phyloP scores from a whole-genome alignment of 2,113 vertebrate species.

The Gorsachius goisagi region DNA sequence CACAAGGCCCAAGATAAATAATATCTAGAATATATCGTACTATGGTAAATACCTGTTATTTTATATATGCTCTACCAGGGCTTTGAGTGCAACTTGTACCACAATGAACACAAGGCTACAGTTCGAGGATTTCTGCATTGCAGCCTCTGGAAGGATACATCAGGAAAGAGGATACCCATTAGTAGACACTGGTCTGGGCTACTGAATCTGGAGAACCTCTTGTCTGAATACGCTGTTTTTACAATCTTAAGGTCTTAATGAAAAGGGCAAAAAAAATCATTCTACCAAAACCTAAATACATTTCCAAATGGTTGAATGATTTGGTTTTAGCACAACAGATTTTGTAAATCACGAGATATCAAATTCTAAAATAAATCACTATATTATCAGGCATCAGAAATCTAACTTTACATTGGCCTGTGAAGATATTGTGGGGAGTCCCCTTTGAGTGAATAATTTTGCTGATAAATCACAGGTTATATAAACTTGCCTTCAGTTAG shows the following conservation, averaged over 20 bases:
- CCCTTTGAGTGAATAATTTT: background rate
- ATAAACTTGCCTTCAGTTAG: slow-evolving; percentile 21
- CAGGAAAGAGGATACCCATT: background rate
- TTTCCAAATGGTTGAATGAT: background rate
- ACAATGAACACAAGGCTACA: background rate
- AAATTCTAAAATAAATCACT: slow-evolving; percentile 43
- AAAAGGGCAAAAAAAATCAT: background rate
- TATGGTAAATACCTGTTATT: background rate
- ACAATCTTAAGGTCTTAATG: background rate
- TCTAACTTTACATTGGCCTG: background rate
- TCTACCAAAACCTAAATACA: background rate
- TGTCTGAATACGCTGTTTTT: background rate
- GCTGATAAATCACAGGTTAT: slow-evolving; percentile 10
- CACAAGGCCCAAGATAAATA: background rate
- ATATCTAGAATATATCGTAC: background rate
- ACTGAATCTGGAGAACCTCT: background rate
- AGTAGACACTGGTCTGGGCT: background rate
- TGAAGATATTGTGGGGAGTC: background rate
- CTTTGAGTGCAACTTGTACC: background rate
- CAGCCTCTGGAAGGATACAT: background rate
- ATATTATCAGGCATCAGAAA: slow-evolving; percentile 18
- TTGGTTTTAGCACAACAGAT: background rate
- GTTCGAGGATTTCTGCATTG: background rate
- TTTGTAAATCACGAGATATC: slow-evolving; percentile 38
- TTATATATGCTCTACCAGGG: background rate